A percentile compares a stretch with the other conserved stretches of the same genome.
Evolutionary conservation across 37 sponge, comb jelly and placozoan species (phyloP).

Genomic region (Tethya wilhelma): DNA sequence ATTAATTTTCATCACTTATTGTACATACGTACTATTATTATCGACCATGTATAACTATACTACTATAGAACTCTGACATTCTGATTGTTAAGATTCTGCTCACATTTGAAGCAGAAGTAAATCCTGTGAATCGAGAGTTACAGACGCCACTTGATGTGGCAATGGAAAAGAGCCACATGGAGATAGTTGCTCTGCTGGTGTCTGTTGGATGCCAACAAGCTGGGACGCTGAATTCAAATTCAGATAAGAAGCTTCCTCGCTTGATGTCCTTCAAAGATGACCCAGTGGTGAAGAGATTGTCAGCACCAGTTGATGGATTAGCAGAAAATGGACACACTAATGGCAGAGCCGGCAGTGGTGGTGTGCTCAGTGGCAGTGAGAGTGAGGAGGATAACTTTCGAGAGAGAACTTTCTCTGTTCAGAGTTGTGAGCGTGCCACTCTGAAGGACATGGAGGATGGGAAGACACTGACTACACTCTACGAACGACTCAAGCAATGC

Average conservation of each 20-base stretch:
- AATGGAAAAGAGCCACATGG: not conserved
- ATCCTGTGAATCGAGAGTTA: not conserved
- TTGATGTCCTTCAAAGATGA: constrained; percentile 13
- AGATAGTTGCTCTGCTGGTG: not conserved
- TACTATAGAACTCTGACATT: not conserved
- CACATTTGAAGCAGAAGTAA: constrained; percentile 31
- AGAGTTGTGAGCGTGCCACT: not conserved
- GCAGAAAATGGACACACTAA: not conserved
- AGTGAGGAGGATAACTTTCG: not conserved
- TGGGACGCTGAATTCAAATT: not conserved
- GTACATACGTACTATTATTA: not conserved
- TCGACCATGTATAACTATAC: not conserved
- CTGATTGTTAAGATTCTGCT: constrained; percentile 14
- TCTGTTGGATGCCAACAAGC: not conserved
- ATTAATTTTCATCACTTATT: not conserved
- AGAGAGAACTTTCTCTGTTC: not conserved
- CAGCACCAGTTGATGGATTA: not conserved
- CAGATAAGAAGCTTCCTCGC: not conserved
- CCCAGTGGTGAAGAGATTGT: not conserved
- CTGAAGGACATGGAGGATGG: constrained; percentile 25
- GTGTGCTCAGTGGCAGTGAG: not conserved
- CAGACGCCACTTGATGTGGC: constrained; percentile 25
- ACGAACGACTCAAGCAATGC: constrained; percentile 9
- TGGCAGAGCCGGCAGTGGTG: not conserved
- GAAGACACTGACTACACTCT: not conserved